phyloP scores from a whole-genome alignment of 2,113 vertebrate genomes.

The Poecilia latipinna region DNA sequence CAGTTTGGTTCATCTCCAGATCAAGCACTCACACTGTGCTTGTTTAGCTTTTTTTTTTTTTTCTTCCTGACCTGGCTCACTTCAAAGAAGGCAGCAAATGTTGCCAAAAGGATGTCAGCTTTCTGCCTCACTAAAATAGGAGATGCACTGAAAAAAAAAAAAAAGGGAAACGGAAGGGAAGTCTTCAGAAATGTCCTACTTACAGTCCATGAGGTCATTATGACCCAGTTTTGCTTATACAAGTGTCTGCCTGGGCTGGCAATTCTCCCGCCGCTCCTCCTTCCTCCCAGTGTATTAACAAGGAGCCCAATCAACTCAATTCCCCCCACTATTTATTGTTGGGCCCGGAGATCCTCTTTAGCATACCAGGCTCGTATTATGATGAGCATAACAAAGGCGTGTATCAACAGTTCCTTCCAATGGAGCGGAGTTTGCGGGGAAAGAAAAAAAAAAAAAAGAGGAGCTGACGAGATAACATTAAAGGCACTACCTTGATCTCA shows the following conservation, averaged over 20 bases:
- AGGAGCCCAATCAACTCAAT: constrained; percentile 63
- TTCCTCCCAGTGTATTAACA: constrained; percentile 60
- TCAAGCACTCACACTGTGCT: constrained; percentile 65
- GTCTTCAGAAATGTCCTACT: constrained; percentile 78
- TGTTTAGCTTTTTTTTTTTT: constrained; percentile 56
- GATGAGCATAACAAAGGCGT: constrained; percentile 80
- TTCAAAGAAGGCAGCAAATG: constrained; percentile 78
- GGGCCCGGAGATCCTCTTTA: constrained; percentile 75
- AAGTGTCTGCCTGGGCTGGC: constrained; percentile 70
- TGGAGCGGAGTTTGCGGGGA: constrained; percentile 71
- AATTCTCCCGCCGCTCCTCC: constrained; percentile 47
- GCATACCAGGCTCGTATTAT: constrained; percentile 78
- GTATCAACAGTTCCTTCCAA: constrained; percentile 83
- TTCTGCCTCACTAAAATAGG: constrained; percentile 69
- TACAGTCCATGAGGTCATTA: constrained; percentile 81
- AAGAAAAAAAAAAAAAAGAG: constrained; percentile 65
- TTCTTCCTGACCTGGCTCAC: constrained; percentile 63
- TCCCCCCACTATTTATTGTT: constrained; percentile 75
- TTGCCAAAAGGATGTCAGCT: constrained; percentile 76
- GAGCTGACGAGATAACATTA: constrained; percentile 84
- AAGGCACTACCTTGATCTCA: constrained; percentile 87
- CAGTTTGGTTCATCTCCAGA: constrained; percentile 76
- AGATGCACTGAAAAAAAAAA: constrained; percentile 53
- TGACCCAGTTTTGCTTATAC: constrained; percentile 82
- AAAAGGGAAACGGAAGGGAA: constrained; percentile 57